Percentiles rank a stretch among this genome's conserved stretches.
Conservation (phyloP, 1,140 invertebrate genomes). For the Leguminivora glycinivorella region DNA sequence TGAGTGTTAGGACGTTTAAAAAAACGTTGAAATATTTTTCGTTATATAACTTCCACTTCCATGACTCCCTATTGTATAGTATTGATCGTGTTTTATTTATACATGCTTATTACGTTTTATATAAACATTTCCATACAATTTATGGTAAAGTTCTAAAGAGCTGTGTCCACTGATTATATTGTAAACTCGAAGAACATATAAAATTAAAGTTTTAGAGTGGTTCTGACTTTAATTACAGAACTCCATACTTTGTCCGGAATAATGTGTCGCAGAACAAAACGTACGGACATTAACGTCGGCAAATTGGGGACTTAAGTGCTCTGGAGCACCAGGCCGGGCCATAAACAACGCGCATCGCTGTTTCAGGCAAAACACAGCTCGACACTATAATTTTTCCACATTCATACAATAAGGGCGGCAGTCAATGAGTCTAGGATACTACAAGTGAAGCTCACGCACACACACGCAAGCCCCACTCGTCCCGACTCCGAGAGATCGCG, state of each 20-base stretch:
- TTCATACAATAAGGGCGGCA: slow-evolving; percentile 78
- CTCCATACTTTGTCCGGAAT: slow-evolving; percentile 59
- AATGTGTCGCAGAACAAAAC: slow-evolving; percentile 65
- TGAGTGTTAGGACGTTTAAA: background rate
- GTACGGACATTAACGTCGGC: slow-evolving; percentile 61
- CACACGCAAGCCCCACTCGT: slow-evolving; percentile 68
- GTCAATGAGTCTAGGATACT: slow-evolving; percentile 77
- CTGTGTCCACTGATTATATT: too few relatives aligned
- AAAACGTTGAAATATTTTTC: too few relatives aligned
- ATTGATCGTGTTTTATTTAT: too few relatives aligned
- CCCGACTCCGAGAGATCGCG: slow-evolving; percentile 70
- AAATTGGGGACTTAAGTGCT: slow-evolving; percentile 73
- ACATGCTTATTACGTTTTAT: too few relatives aligned
- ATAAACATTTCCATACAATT: too few relatives aligned
- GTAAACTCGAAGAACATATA: too few relatives aligned
- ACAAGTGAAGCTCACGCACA: slow-evolving; percentile 72
- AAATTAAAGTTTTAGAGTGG: slow-evolving; percentile 35
- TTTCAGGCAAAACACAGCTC: slow-evolving; percentile 73
- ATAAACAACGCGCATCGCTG: slow-evolving; percentile 72
- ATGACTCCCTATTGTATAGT: too few relatives aligned
- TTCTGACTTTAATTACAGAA: slow-evolving; percentile 60
- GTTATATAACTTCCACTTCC: too few relatives aligned
- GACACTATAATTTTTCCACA: slow-evolving; percentile 78
- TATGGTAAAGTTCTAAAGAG: too few relatives aligned
- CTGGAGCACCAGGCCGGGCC: slow-evolving; percentile 42